Percentiles rank a stretch among this genome's conserved stretches.
Conservation (phyloP, 2,888 invertebrate species). For the Erannis defoliaria region DNA sequence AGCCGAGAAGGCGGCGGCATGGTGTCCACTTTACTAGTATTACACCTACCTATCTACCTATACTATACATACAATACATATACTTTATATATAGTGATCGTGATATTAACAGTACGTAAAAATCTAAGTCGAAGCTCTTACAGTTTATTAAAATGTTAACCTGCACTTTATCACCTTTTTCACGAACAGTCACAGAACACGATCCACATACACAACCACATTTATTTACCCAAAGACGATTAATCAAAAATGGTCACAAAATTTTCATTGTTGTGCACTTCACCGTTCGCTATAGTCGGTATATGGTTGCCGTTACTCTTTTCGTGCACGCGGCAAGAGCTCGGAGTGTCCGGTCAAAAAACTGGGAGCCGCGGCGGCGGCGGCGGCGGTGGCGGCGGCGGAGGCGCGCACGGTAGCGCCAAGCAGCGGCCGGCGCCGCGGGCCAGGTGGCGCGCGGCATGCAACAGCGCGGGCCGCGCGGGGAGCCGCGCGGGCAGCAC, state of each 20-base stretch:
- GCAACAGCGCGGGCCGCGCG: constrained; percentile 69
- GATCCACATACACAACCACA: constrained; percentile 61
- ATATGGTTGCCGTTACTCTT: constrained; percentile 78
- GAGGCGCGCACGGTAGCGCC: constrained; percentile 67
- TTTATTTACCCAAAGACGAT: constrained; percentile 48
- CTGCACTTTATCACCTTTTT: constrained; percentile 72
- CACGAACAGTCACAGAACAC: constrained; percentile 61
- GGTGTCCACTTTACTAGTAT: constrained; percentile 30
- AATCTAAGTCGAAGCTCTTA: constrained; percentile 76
- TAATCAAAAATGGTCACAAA: constrained; percentile 41
- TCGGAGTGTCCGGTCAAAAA: constrained; percentile 72
- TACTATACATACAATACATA: constrained; percentile 49
- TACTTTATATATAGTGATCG: constrained; percentile 46
- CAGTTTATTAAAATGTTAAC: constrained; percentile 69
- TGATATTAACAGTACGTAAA: constrained; percentile 62
- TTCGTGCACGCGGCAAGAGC: constrained; percentile 73
- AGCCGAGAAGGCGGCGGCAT: constrained; percentile 27
- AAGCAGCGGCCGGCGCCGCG: constrained; percentile 72
- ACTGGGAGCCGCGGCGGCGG: constrained; percentile 59
- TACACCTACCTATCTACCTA: constrained; percentile 47
- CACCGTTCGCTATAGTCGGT: constrained; percentile 72
- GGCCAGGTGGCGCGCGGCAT: constrained; percentile 74
- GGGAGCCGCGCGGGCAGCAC: constrained; percentile 66
- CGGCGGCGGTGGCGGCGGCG: constrained; percentile 55
- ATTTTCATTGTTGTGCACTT: constrained; percentile 62